Percentiles rank a stretch among this genome's conserved stretches.
These are phyloP conservation scores for Rhynchonema sp. DNA, from an alignment of 2,888 invertebrate species.

Conservation along the genomic window DNA sequence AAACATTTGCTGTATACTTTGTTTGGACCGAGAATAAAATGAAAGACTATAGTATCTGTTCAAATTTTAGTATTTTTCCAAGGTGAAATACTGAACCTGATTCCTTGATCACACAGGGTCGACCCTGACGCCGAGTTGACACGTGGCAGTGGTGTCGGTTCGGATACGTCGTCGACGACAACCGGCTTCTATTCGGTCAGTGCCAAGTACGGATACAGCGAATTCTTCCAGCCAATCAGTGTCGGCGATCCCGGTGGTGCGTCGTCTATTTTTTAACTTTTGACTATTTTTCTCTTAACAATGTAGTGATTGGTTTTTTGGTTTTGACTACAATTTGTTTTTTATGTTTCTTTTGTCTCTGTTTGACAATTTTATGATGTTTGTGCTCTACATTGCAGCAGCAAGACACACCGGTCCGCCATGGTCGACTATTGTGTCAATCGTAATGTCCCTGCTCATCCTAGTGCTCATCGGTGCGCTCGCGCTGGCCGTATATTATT, in stretches of 20 bases:
- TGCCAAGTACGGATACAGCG: conserved; percentile 21
- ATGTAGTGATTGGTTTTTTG: not conserved
- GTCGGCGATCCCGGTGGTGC: conserved; percentile 8
- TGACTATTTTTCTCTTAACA: not conserved
- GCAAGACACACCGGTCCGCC: too few species aligned
- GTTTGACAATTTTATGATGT: not conserved
- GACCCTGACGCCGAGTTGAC: too few species aligned
- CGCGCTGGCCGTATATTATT: not conserved
- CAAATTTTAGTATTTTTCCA: too few species aligned
- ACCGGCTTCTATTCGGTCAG: too few species aligned
- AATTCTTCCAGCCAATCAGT: conserved; percentile 22
- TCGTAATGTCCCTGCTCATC: not conserved
- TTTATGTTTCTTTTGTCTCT: not conserved
- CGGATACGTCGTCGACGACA: too few species aligned
- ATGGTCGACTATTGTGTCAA: not conserved
- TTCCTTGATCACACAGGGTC: too few species aligned
- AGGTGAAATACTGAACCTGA: too few species aligned
- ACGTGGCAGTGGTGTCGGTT: too few species aligned
- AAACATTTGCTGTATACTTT: too few species aligned
- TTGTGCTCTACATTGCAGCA: not conserved
- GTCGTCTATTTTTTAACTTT: conserved; percentile 5
- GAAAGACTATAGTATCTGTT: too few species aligned
- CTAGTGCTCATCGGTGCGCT: not conserved
- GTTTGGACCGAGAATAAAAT: too few species aligned
- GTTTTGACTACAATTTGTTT: not conserved